Base-by-base conservation (phyloP, 2,797 vertebrate genomes). In the Microctenopoma stevenorrisi region DNA sequence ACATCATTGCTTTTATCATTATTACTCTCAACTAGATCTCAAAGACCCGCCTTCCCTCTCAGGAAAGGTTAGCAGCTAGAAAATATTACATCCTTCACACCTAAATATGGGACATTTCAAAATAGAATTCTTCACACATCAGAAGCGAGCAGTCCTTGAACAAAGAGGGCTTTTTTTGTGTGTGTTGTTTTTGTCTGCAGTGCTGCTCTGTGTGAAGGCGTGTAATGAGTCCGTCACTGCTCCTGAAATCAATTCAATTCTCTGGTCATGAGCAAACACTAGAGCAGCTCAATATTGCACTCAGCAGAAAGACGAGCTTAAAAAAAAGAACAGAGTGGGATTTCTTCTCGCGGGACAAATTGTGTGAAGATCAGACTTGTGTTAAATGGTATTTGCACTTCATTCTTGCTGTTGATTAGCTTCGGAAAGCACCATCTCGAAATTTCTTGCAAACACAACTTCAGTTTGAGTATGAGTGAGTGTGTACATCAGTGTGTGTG, bases 1-100 rank as follows among this genome's bases (percentile, higher is more conserved):
- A 71, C 49, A 74, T 73, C 70, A 85, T 82, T 74, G 73, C 79
- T 81, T 76, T 77, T 54, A 72, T 74, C 33, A 62, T 84, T 80
- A 80, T 74, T 82, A 71, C 55, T 86, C 70, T 76, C 28, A 56
- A 37, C 50, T 35, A 63, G 11, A 60, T 68, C 57, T 35, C 33
- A 35, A 35, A 35, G 85, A 91, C 93, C 85, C 88, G 87, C 91
- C 88, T 63, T 62, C 67, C 76, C 66, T 68, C 55, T 56, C 85
- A 1, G 91, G 94, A 68, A 72, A 93, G 93, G 91, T 93, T 95
- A 95, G 95, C 95, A 96, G 95, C 95, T 94, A 94, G 92, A 93
- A 93, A 86, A 93, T 85, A 89, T 88, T 82, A 87, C 11, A 43
- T 55, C 35, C 68, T 81, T 64, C 62, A 78, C 65, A 69, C 42